A percentile compares a stretch with the other conserved stretches of the same genome.
These are phyloP conservation scores for Cliona cf. orientalis DNA, from an alignment of 37 sponge, comb jelly and placozoan genomes.

Conservation along the genomic window DNA sequence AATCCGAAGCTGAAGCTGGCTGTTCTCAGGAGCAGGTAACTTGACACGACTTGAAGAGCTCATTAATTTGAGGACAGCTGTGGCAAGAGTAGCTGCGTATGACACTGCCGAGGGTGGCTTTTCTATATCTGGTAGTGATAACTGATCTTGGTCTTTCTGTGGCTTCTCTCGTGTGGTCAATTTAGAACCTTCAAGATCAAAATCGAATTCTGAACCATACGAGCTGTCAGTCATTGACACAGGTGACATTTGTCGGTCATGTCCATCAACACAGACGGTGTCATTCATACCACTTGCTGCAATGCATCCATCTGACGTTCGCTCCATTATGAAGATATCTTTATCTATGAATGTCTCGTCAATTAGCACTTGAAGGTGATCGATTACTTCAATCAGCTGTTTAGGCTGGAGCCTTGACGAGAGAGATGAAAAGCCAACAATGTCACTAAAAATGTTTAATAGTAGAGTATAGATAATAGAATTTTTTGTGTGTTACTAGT, in stretches of 20 bases:
- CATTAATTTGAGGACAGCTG: conserved; percentile 62
- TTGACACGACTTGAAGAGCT: conserved; percentile 37
- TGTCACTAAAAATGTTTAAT: conserved; percentile 42
- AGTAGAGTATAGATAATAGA: not conserved
- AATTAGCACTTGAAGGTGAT: conserved; percentile 65
- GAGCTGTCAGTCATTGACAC: conserved; percentile 52
- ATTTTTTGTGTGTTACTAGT: not conserved
- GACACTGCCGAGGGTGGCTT: not conserved
- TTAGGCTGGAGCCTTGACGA: conserved; percentile 52
- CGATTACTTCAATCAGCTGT: conserved; percentile 56
- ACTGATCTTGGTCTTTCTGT: not conserved
- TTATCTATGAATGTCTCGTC: conserved; percentile 49
- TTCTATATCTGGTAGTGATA: not conserved
- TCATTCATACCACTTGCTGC: conserved; percentile 63
- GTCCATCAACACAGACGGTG: not conserved
- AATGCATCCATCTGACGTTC: conserved; percentile 61
- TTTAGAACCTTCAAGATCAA: not conserved
- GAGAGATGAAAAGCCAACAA: conserved; percentile 69
- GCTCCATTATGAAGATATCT: conserved; percentile 68
- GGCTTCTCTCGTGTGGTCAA: not conserved
- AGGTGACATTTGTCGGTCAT: not conserved
- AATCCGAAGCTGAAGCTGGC: conserved; percentile 71
- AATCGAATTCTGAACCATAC: conserved; percentile 34
- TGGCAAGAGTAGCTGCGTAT: conserved; percentile 41
- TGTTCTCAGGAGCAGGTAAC: conserved; percentile 22